Evolutionary conservation across 2,888 invertebrate genomes (phyloP).

Genomic region (Folsomia candida): DNA sequence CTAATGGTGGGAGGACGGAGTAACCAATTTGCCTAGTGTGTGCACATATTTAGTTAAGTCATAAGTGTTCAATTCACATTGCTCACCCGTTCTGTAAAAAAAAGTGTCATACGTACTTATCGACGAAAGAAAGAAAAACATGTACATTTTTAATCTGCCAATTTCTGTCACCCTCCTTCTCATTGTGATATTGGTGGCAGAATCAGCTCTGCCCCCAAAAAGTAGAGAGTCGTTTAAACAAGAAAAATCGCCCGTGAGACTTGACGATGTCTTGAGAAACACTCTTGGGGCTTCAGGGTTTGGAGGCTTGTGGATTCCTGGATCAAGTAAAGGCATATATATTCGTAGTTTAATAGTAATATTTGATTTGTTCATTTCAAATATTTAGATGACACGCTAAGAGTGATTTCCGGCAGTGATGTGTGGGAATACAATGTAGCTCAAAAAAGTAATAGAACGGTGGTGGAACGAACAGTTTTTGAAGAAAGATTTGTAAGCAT

Average conservation of each 20-base stretch:
- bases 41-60: no score
- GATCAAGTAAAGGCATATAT: conserved; percentile 25
- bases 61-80: no score
- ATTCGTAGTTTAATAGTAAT: not conserved
- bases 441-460: not conserved
- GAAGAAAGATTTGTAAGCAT: conserved; percentile 16
- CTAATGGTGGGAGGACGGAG: no score
- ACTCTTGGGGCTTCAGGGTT: conserved; percentile 21
- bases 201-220: conserved; percentile 22
- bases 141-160: not conserved
- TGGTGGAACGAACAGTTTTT: conserved; percentile 10
- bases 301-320: conserved; percentile 24
- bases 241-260: conserved; percentile 25
- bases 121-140: not conserved
- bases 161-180: not conserved
- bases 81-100: no score
- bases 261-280: conserved; percentile 26
- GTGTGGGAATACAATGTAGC: conserved; percentile 19
- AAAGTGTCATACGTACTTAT: no score
- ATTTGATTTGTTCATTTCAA: not conserved
- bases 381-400: conserved; percentile 24
- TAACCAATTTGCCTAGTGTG: no score
- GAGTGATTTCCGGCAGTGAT: conserved; percentile 2
- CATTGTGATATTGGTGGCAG: not conserved
- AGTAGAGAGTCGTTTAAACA: not conserved